These are phyloP conservation scores for Scaptodrosophila latifasciaeformis DNA, from an alignment of 2,888 invertebrate species.

Conservation along the genomic window DNA sequence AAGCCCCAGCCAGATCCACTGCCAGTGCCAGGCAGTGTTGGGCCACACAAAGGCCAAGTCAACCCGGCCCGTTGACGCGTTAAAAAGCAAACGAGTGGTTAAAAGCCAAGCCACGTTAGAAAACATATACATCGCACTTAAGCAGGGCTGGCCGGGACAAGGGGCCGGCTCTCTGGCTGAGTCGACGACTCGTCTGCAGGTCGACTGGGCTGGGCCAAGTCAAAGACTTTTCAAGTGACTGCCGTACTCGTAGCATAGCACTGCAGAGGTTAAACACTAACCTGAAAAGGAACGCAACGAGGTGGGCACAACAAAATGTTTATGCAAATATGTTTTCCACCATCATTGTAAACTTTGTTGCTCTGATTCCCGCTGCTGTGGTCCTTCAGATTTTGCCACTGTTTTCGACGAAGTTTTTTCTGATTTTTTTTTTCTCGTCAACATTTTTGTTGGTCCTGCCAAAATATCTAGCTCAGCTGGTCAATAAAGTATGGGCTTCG, in stretches of 20 bases:
- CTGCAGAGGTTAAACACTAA: constrained; percentile 63
- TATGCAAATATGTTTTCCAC: constrained; percentile 52
- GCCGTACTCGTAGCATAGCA: too few relatives aligned
- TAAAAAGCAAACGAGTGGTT: constrained; percentile 65
- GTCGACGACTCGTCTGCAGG: constrained; percentile 28
- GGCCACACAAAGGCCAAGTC: constrained; percentile 44
- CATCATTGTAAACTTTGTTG: not conserved
- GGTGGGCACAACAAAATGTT: constrained; percentile 36
- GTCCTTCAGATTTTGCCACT: too few relatives aligned
- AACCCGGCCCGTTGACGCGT: constrained; percentile 68
- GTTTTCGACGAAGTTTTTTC: constrained; percentile 28
- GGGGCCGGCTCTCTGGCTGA: constrained; percentile 37
- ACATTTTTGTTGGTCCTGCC: not conserved
- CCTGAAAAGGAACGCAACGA: constrained; percentile 44
- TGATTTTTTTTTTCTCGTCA: constrained; percentile 7
- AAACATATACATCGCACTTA: not conserved
- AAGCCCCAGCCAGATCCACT: constrained; percentile 9
- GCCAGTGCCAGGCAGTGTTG: not conserved
- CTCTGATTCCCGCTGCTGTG: constrained; percentile 30
- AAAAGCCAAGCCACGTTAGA: constrained; percentile 47
- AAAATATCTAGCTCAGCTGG: too few relatives aligned
- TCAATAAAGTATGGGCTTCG: too few relatives aligned
- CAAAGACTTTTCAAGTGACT: constrained; percentile 68
- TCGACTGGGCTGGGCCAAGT: constrained; percentile 36
- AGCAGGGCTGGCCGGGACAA: constrained; percentile 13